A percentile compares a stretch with the other conserved stretches of the same genome.
These are phyloP conservation scores for Zaprionus bogoriensis DNA, from an alignment of 2,888 invertebrate genomes.

Conservation along the genomic window DNA sequence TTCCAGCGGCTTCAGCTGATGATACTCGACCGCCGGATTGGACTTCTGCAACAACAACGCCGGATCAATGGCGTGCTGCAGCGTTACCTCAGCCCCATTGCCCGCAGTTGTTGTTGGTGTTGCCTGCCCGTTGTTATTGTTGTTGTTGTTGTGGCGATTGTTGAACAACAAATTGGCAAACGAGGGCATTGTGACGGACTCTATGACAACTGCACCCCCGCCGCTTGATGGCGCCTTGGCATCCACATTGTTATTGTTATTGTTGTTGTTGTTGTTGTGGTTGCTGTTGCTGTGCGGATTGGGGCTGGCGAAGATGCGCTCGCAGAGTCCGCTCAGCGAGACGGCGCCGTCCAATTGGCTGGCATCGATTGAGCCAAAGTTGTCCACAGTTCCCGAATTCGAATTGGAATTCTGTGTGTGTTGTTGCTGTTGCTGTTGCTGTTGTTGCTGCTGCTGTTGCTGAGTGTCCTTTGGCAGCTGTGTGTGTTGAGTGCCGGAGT, in stretches of 20 bases:
- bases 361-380: conserved; percentile 52
- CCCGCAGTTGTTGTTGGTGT: conserved; percentile 2
- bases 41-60: conserved; percentile 28
- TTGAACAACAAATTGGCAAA: conserved; percentile 67
- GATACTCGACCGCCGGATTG: conserved; percentile 48
- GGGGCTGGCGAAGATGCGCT: conserved; percentile 69
- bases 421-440: not conserved
- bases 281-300: conserved; percentile 56
- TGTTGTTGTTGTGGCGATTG: conserved; percentile 20
- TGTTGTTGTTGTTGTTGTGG: conserved; percentile 28
- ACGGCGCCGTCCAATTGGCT: conserved; percentile 61
- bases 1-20: conserved; percentile 61
- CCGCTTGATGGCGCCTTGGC: conserved; percentile 31
- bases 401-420: conserved; percentile 32
- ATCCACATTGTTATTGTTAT: conserved; percentile 44
- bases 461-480: conserved; percentile 47
- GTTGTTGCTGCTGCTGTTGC: not conserved
- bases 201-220: conserved; percentile 46
- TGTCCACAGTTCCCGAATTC: conserved; percentile 29
- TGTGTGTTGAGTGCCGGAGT: conserved; percentile 15
- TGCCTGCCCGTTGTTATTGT: conserved; percentile 6
- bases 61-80: conserved; percentile 13
- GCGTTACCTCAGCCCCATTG: conserved; percentile 9
- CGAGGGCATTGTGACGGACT: conserved; percentile 64
- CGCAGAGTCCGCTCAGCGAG: conserved; percentile 65